A percentile compares a stretch with the other conserved stretches of the same genome.
Conservation (phyloP, 2,113 vertebrate genomes). For the Hyaena hyaena region DNA sequence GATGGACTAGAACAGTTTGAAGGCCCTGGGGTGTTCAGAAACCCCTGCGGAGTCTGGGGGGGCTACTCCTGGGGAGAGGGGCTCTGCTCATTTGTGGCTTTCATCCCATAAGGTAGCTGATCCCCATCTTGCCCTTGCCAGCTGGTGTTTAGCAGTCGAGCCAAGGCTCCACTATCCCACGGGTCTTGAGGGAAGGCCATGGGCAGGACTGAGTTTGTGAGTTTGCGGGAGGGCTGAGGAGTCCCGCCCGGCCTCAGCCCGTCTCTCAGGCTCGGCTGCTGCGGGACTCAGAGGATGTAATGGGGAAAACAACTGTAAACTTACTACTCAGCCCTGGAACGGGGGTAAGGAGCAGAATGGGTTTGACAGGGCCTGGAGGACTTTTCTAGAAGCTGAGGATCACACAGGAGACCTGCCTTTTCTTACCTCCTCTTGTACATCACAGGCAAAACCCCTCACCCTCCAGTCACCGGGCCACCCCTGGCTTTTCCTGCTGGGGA, state of each 20-base stretch:
- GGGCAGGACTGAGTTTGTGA: not conserved
- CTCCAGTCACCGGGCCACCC: not conserved
- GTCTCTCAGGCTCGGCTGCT: not conserved
- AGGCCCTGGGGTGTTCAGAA: not conserved
- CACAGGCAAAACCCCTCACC: constrained; percentile 5
- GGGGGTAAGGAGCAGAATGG: not conserved
- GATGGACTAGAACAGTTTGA: not conserved
- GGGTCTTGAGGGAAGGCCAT: not conserved
- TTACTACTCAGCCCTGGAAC: constrained; percentile 35
- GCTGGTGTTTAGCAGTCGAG: constrained; percentile 14
- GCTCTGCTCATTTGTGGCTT: constrained; percentile 60
- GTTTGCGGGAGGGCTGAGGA: not conserved
- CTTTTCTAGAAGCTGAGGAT: constrained; percentile 2
- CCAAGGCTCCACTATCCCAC: not conserved
- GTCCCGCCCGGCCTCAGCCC: not conserved
- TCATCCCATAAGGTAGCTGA: constrained; percentile 59
- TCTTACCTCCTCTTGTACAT: not conserved
- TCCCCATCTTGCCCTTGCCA: not conserved
- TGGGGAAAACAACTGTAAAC: constrained; percentile 48
- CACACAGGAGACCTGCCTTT: not conserved
- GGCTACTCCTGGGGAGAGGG: not conserved
- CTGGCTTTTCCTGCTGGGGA: not conserved
- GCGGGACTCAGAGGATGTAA: not conserved
- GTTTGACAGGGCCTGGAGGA: not conserved
- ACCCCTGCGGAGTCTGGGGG: not conserved